Evolutionary conservation across 2,113 vertebrate genomes (phyloP).

Genomic region (Amblyopsis rosae): DNA sequence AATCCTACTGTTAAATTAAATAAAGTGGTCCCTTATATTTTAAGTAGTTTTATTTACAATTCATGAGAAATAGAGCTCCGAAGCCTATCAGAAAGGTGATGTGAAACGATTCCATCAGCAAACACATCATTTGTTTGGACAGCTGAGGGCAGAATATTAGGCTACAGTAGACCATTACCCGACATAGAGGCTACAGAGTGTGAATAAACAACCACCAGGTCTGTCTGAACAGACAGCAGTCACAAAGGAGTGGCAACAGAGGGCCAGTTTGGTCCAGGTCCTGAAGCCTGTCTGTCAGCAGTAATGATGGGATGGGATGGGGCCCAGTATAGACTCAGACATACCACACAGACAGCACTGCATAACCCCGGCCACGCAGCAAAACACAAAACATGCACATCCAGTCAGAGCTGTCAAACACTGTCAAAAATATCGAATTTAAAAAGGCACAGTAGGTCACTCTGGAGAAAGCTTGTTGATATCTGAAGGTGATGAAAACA

Average conservation of each 20-base stretch:
- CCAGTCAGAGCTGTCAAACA: neutral
- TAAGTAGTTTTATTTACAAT: too few relatives aligned
- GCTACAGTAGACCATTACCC: slow-evolving; percentile 22
- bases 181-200: slow-evolving; percentile 25
- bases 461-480: too few relatives aligned
- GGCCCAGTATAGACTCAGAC: slow-evolving; percentile 23
- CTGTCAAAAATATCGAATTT: too few relatives aligned
- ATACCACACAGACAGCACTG: slow-evolving; percentile 24
- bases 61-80: too few relatives aligned
- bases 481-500: too few relatives aligned
- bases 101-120: too few relatives aligned
- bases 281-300: slow-evolving; percentile 67
- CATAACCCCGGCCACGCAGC: slow-evolving; percentile 4
- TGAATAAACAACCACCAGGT: slow-evolving; percentile 62
- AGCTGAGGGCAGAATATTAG: slow-evolving; percentile 18
- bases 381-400: neutral
- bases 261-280: slow-evolving; percentile 36
- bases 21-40: too few relatives aligned
- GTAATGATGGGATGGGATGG: slow-evolving; percentile 41
- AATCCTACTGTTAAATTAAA: too few relatives aligned
- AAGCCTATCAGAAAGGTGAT: too few relatives aligned
- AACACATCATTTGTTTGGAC: neutral
- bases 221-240: slow-evolving; percentile 42
- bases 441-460: too few relatives aligned
- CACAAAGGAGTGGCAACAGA: slow-evolving; percentile 53